A percentile compares a stretch with the other conserved stretches of the same genome.
Conservation (phyloP, 2,888 invertebrate species). For the Apoderus coryli region DNA sequence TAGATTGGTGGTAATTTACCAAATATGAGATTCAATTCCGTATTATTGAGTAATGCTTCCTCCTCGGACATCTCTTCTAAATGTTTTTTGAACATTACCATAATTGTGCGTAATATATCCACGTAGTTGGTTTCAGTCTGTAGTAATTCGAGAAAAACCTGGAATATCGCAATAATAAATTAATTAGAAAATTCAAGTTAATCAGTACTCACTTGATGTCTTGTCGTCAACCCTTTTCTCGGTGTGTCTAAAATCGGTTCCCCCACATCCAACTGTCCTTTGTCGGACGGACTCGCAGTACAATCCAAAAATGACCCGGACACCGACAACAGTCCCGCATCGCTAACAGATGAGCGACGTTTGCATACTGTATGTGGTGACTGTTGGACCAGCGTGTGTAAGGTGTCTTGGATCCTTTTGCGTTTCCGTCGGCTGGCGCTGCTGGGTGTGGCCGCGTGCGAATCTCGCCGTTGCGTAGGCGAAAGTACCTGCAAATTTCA, state of each 20-base stretch:
- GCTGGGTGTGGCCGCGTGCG: constrained; percentile 36
- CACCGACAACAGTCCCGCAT: constrained; percentile 69
- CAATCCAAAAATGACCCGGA: constrained; percentile 83
- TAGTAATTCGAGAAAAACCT: constrained; percentile 75
- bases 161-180: too few relatives aligned
- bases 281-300: constrained; percentile 58
- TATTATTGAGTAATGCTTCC: constrained; percentile 70
- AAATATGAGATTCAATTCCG: constrained; percentile 89
- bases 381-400: constrained; percentile 38
- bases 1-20: constrained; percentile 90
- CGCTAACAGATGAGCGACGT: constrained; percentile 73
- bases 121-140: constrained; percentile 98
- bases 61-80: constrained; percentile 76
- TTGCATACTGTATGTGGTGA: constrained; percentile 53
- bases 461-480: constrained; percentile 40
- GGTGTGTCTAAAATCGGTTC: constrained; percentile 40
- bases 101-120: constrained; percentile 82
- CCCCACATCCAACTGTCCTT: constrained; percentile 33
- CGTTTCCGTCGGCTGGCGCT: constrained; percentile 57
- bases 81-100: constrained; percentile 86
- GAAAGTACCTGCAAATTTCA: constrained; percentile 36
- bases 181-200: too few relatives aligned
- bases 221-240: constrained; percentile 53
- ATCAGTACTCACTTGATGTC: too few relatives aligned
- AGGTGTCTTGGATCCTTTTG: constrained; percentile 54